phyloP scores from a whole-genome alignment of 1,140 invertebrate genomes.

The Drosophila melanica region DNA sequence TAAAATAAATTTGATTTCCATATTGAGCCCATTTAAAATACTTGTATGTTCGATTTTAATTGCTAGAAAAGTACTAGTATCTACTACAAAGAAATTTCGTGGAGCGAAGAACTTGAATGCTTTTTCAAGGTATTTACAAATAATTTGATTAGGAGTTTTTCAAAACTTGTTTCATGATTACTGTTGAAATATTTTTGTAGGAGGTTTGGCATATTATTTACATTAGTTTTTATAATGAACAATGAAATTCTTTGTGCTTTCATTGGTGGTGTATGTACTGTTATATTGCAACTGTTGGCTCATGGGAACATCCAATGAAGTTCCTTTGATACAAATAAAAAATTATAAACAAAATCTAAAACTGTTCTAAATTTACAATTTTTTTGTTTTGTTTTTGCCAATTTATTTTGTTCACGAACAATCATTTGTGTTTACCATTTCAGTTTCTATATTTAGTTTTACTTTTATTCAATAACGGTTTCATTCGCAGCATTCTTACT shows the following conservation, averaged over 20 bases:
- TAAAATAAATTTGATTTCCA: conserved; percentile 35
- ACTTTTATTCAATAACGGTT: conserved; percentile 28
- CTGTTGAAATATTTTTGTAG: neutral
- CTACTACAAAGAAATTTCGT: conserved; percentile 69
- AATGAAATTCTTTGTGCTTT: conserved; percentile 43
- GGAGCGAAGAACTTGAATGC: conserved; percentile 73
- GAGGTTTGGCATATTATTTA: conserved; percentile 36
- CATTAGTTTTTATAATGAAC: conserved; percentile 18
- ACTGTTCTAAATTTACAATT: conserved; percentile 6
- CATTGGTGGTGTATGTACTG: conserved; percentile 22
- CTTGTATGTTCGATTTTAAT: conserved; percentile 64
- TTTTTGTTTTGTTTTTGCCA: conserved; percentile 19
- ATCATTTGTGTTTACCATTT: conserved; percentile 14
- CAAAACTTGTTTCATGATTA: neutral
- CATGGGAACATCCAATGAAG: conserved; percentile 12
- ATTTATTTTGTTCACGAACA: conserved; percentile 19
- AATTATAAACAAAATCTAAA: conserved; percentile 27
- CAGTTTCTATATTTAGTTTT: neutral
- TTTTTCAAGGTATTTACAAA: conserved; percentile 71
- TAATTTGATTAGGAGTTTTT: conserved; percentile 31
- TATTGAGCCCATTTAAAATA: conserved; percentile 79
- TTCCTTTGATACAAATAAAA: conserved; percentile 20
- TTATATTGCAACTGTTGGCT: conserved; percentile 53
- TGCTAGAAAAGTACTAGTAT: conserved; percentile 62
- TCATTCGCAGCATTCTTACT: conserved; percentile 64